Percentiles rank a stretch among this genome's conserved stretches.
Conservation (phyloP, 92 coral and sea anemone species). For the Diadumene lineata region DNA sequence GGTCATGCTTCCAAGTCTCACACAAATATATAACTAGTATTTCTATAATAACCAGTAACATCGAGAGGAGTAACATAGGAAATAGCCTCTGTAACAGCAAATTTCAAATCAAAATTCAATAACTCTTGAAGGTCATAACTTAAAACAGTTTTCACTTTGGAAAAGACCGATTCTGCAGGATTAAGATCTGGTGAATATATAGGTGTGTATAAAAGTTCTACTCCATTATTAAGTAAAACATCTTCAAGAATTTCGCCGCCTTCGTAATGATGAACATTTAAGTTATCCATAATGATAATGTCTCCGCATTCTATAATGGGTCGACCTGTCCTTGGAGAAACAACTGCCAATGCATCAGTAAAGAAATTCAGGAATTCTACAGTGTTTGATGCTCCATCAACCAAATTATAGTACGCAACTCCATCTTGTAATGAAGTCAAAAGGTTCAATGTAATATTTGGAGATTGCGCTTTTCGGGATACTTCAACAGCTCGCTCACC, state of each 20-base stretch:
- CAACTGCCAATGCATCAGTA: conserved; percentile 30
- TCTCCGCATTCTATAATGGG: conserved; percentile 45
- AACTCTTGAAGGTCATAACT: too few species aligned
- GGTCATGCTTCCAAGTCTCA: too few species aligned
- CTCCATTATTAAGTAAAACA: conserved; percentile 49
- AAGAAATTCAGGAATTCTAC: conserved; percentile 48
- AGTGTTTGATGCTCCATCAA: conserved; percentile 43
- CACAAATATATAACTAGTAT: too few species aligned
- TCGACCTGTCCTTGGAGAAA: conserved; percentile 23
- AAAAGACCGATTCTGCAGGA: conserved; percentile 47
- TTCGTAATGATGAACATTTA: conserved; percentile 30
- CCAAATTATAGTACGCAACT: conserved; percentile 43
- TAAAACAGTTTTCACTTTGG: conserved; percentile 53
- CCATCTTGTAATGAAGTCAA: conserved; percentile 45
- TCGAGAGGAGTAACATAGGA: too few species aligned
- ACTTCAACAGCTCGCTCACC: conserved; percentile 49
- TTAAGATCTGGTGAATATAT: conserved; percentile 58
- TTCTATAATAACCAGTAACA: too few species aligned
- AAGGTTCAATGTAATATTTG: conserved; percentile 50
- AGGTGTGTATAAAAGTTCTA: conserved; percentile 36
- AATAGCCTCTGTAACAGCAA: too few species aligned
- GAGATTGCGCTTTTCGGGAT: conserved; percentile 16
- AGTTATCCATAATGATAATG: conserved; percentile 41
- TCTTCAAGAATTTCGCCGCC: conserved; percentile 41
- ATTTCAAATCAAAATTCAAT: too few species aligned